Evolutionary conservation across 2,888 invertebrate genomes (phyloP), one percentile per base, ranked within the genome.

Genomic region (Diarsia dahlii): DNA sequence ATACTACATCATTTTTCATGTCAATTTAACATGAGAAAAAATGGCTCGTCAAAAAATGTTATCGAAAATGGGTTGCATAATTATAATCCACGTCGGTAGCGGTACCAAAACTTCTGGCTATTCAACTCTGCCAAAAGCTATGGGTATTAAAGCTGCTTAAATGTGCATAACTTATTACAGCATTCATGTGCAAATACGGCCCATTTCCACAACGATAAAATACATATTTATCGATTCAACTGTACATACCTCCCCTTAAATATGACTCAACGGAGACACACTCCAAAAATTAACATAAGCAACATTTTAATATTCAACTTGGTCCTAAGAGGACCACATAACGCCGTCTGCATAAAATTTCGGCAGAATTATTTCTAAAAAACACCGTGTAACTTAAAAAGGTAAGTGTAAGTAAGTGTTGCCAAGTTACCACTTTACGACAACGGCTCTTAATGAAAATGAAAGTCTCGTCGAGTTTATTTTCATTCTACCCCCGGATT

Each of bases 361-460:
- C 8, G 39, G 5, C 15, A 2, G 67, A 78, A 81, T 69, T 52
- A 81, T 64, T 63, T 46, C 46, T 18, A 46, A 81, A 75, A 81
- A 81, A 81, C 54, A 81, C 15, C 58, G 39, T 48, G 50, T 72
- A 73, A 78, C 75, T 76, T 75, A 80, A 69, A 84, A 78, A 80
- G 78, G 76, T 80, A 79, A 72, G 52, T 52, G 28, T 8, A 13
- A 71, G 76, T 74, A 81, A 74, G 73, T 76, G 84, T 83, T 86
- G 84, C 89, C 86, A 87, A 88, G 88, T 89, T 88, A 90, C 87
- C 89, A 87, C 89, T 89, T 92, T 89, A 89, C 87, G 88, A 87
- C 88, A 89, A 87, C 88, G 90, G 87, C 76, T 86, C 81, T 77
- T 89, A 91, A 91, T 89, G 90, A 90, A 91, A 92, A 90, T 86